Conservation (phyloP, 2,113 vertebrate genomes). For the Peromyscus leucopus region DNA sequence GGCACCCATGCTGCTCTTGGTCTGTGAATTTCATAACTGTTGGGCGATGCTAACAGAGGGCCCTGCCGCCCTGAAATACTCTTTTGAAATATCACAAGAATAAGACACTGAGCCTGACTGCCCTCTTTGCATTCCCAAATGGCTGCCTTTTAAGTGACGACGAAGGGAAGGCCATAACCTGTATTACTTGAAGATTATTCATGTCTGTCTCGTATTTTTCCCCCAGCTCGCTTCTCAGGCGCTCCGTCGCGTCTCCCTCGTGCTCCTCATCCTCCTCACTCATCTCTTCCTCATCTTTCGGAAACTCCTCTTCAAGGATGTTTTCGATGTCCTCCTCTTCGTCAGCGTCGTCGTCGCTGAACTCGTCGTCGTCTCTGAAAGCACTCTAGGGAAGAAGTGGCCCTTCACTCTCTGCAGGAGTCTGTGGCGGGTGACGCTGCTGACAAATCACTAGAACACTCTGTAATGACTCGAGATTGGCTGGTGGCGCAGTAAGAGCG, state of each 20-base stretch:
- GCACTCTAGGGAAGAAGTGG: conserved; percentile 74
- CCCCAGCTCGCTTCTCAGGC: conserved; percentile 90
- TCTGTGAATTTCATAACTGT: conserved; percentile 32
- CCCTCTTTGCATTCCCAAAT: conserved; percentile 28
- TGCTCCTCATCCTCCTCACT: conserved; percentile 90
- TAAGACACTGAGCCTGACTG: conserved; percentile 15
- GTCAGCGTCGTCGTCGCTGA: conserved; percentile 82
- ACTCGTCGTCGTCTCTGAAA: conserved; percentile 74
- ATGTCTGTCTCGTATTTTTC: conserved; percentile 90
- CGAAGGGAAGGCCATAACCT: conserved; percentile 84
- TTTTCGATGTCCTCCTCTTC: conserved; percentile 88
- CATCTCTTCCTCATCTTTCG: conserved; percentile 88
- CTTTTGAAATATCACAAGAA: conserved; percentile 67
- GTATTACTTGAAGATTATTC: conserved; percentile 84
- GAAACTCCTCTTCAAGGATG: conserved; percentile 92
- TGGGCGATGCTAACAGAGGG: not conserved
- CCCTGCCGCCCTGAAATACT: not conserved
- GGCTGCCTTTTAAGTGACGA: conserved; percentile 5
- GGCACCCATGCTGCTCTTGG: not conserved
- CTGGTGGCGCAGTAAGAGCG: not conserved
- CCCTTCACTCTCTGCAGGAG: not conserved
- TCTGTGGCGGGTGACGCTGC: not conserved
- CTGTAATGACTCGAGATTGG: not conserved
- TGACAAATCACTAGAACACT: not conserved
- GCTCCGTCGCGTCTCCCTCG: conserved; percentile 87